phyloP scores from a whole-genome alignment of 2,797 vertebrate species.

The Syngnathus acus region DNA sequence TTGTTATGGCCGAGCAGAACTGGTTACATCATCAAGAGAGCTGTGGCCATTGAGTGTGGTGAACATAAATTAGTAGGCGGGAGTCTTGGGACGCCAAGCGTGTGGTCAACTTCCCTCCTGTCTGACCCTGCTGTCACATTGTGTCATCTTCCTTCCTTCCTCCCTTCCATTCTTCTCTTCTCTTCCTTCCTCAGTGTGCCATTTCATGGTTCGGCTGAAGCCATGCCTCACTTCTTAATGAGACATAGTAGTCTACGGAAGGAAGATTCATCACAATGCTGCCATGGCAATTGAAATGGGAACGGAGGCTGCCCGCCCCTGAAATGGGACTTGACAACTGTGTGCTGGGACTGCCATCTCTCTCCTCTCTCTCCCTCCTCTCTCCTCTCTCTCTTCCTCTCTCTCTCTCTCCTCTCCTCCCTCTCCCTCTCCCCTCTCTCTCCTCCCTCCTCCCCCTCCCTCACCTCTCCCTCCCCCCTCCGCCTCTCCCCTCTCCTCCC shows the following conservation, averaged over 20 bases:
- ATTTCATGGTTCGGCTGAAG: constrained; percentile 16
- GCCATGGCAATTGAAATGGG: constrained; percentile 6
- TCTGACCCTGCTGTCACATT: constrained; percentile 18
- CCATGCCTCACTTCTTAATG: neutral
- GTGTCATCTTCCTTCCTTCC: constrained; percentile 6
- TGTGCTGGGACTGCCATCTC: neutral
- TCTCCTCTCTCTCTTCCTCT: too few species aligned
- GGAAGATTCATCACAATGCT: constrained; percentile 13
- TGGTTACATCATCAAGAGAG: neutral
- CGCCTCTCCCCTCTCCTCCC: neutral
- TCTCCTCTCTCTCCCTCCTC: neutral
- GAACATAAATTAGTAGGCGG: neutral
- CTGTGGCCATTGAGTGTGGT: neutral
- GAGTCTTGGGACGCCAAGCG: neutral
- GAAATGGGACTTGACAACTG: constrained; percentile 15
- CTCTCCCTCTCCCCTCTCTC: neutral
- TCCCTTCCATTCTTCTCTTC: neutral
- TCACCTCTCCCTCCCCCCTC: too few species aligned
- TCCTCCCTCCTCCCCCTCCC: too few species aligned
- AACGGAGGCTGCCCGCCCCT: neutral
- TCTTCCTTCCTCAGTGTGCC: constrained; percentile 11
- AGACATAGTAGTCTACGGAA: constrained; percentile 1
- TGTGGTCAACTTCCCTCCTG: constrained; percentile 32
- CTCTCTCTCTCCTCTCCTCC: neutral
- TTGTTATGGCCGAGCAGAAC: neutral